A percentile compares a stretch with the other conserved stretches of the same genome.
Conservation (phyloP, 2,888 invertebrate species). For the Parnassius glacialis region DNA sequence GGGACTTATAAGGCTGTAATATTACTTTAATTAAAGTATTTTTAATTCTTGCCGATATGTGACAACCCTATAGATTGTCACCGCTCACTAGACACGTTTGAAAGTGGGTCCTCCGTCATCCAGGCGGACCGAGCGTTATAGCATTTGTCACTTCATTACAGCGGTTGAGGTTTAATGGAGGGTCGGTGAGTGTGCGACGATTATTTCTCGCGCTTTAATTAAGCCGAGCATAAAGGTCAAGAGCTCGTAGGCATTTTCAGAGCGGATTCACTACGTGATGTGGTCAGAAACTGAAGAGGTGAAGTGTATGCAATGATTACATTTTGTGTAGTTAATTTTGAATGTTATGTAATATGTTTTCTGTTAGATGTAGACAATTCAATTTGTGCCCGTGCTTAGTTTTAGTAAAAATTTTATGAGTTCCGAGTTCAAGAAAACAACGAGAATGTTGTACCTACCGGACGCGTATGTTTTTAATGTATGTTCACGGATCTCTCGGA, state of each 20-base stretch:
- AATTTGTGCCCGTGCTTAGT: too few relatives aligned
- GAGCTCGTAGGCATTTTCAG: constrained; percentile 27
- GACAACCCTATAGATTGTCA: constrained; percentile 44
- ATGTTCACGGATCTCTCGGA: too few relatives aligned
- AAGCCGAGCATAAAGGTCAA: constrained; percentile 52
- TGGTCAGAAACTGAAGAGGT: not conserved
- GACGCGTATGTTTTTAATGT: too few relatives aligned
- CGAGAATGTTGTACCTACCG: too few relatives aligned
- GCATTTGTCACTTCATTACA: constrained; percentile 69
- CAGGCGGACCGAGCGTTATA: constrained; percentile 41
- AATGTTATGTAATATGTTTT: too few relatives aligned
- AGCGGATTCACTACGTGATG: constrained; percentile 4
- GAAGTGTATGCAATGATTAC: too few relatives aligned
- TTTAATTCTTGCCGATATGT: not conserved
- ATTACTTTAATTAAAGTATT: too few relatives aligned
- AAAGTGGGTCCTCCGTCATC: constrained; percentile 46
- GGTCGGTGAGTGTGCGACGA: constrained; percentile 34
- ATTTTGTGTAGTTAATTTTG: too few relatives aligned
- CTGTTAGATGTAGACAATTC: too few relatives aligned
- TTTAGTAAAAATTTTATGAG: too few relatives aligned
- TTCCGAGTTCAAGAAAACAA: too few relatives aligned
- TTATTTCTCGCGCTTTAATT: constrained; percentile 58
- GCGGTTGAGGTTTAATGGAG: constrained; percentile 45
- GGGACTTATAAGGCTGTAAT: too few relatives aligned
- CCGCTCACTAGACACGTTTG: constrained; percentile 36